phyloP scores from a whole-genome alignment of 2,888 invertebrate species.

The Biston betularia region DNA sequence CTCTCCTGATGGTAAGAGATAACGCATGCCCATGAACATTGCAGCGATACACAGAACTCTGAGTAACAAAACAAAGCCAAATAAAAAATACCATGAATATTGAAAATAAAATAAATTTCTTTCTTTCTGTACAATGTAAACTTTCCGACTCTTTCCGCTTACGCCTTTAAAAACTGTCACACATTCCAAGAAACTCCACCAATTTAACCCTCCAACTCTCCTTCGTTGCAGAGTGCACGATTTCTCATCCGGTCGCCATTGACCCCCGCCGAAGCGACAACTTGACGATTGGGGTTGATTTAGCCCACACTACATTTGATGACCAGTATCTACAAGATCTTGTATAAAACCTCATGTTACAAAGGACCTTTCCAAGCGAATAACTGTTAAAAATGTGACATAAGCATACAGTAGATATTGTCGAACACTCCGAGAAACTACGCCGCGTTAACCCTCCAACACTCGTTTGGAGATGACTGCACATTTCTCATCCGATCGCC shows the following conservation, averaged over 20 bases:
- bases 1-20: no score
- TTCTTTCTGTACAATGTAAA: no score
- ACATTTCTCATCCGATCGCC: constrained; percentile 36
- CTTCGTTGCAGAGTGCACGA: constrained; percentile 39
- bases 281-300: constrained; percentile 28
- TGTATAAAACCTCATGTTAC: neutral
- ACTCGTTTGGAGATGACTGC: constrained; percentile 25
- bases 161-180: neutral
- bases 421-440: constrained; percentile 22
- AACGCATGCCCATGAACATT: no score
- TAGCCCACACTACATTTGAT: constrained; percentile 8
- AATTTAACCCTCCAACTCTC: constrained; percentile 37
- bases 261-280: constrained; percentile 34
- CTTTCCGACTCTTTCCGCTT: neutral
- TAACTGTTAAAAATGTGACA: constrained; percentile 10
- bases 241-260: constrained; percentile 42
- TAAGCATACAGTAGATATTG: constrained; percentile 2
- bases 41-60: no score
- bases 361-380: neutral
- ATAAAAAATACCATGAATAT: no score
- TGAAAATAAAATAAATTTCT: no score
- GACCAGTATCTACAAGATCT: constrained; percentile 6
- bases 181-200: constrained; percentile 6
- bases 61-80: no score
- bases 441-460: constrained; percentile 26